These are phyloP conservation scores for Osmerus eperlanus DNA, from an alignment of 2,113 vertebrate genomes.

Conservation along the genomic window DNA sequence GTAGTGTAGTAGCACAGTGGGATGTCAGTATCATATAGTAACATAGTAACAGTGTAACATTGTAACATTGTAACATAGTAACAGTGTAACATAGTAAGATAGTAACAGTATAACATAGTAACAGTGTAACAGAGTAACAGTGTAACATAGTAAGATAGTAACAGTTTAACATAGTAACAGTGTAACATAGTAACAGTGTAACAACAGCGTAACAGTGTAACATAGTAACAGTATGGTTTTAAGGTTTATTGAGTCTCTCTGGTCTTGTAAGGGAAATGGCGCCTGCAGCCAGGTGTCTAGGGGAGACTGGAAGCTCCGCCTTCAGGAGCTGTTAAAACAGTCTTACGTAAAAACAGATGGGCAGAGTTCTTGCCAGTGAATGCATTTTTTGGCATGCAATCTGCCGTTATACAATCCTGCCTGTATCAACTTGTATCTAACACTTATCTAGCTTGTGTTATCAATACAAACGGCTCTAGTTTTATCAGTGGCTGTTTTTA, in stretches of 20 bases:
- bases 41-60: no score
- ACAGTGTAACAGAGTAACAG: no score
- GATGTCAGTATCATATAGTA: no score
- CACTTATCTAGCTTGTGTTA: slow-evolving; percentile 2
- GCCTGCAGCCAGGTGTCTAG: slow-evolving; percentile 13
- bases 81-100: no score
- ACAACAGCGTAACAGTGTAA: no score
- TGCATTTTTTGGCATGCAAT: slow-evolving; percentile 13
- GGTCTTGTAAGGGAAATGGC: slow-evolving; percentile 34
- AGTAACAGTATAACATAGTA: no score
- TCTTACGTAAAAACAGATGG: slow-evolving; percentile 17
- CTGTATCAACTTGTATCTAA: slow-evolving; percentile 6
- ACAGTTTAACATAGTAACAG: no score
- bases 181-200: no score
- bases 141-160: no score
- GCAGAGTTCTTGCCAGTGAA: slow-evolving; percentile 14
- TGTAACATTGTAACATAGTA: no score
- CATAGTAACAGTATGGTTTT: no score
- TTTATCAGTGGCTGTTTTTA: neutral
- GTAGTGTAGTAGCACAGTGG: no score
- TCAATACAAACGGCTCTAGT: neutral
- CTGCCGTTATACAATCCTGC: slow-evolving; percentile 2
- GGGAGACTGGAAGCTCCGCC: neutral
- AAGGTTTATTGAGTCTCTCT: slow-evolving; percentile 23
- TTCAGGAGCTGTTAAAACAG: slow-evolving; percentile 13